phyloP scores from a whole-genome alignment of 2,797 vertebrate genomes.

The Schizopygopsis pylzovi region DNA sequence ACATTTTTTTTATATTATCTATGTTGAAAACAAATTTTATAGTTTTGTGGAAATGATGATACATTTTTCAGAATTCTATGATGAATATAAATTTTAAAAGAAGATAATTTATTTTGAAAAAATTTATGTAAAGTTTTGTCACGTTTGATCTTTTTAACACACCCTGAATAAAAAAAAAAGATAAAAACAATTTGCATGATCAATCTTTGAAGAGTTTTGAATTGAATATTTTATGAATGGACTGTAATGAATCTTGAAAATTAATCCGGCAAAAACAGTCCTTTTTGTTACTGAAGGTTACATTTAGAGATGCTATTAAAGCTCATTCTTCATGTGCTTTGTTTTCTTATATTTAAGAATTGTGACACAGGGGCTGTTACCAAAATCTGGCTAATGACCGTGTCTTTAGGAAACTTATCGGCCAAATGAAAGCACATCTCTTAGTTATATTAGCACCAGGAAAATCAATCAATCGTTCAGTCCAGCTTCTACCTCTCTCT shows the following conservation, averaged over 20 bases:
- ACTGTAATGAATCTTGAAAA: neutral
- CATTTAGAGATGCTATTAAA: neutral
- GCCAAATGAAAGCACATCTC: neutral
- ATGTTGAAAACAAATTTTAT: neutral
- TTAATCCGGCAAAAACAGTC: neutral
- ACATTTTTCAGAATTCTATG: neutral
- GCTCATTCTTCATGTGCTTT: neutral
- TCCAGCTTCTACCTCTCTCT: slow-evolving; percentile 69
- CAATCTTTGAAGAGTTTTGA: neutral
- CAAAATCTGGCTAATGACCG: too few species aligned
- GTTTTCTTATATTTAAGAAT: neutral
- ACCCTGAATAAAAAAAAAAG: too few species aligned
- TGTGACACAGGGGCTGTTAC: neutral
- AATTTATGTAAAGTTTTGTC: neutral
- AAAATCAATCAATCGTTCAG: neutral
- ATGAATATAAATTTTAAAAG: neutral
- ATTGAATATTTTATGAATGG: neutral
- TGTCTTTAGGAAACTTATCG: neutral
- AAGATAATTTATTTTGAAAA: too few species aligned
- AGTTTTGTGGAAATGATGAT: neutral
- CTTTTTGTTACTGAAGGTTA: neutral
- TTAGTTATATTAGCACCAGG: too few species aligned
- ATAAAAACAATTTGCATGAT: neutral
- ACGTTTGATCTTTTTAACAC: neutral
- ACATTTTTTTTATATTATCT: neutral